Evolutionary conservation across 2,888 invertebrate genomes (phyloP), one percentile per base, ranked within the genome.

Genomic region (Sclerodermus sp.): DNA sequence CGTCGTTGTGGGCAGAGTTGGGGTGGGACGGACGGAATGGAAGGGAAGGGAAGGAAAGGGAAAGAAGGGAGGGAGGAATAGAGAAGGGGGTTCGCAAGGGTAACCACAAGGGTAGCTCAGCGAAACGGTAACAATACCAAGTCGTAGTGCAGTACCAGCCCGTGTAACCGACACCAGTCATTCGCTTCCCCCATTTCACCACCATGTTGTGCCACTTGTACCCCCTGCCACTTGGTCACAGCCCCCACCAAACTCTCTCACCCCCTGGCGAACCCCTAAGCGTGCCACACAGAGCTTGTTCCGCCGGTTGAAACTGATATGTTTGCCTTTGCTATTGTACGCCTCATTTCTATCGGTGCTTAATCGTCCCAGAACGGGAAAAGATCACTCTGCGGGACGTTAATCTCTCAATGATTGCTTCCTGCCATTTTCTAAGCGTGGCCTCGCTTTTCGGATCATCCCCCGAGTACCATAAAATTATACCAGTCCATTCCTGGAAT

Each of bases 111-210:
- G 53, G 57, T 46, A 51, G 43, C 44, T 4, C 34, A 4, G 34
- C 10, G 10, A n/a, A n/a, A n/a, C n/a, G 34, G 34, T 12, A 34
- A 34, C 34, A n/a, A 13, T 62, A 55, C 49, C 23, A 23, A 23
- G 23, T 23, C 23, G 4, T 23, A 8, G 23, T 48, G 62, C 63
- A 69, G 70, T 74, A 69, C 73, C 75, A 74, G 73, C 66, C 69
- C 57, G 69, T 75, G 75, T 74, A 74, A 75, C 73, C 66, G 74
- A 75, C 73, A 74, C 75, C 75, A 71, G 73, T 70, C 73, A 70
- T 71, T 73, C 68, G 69, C 66, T 61, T 66, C 65, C 69, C 65
- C 60, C 57, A 52, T 62, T 71, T 66, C 65, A 66, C 66, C 67
- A 66, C 70, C 67, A 70, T 73, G 69, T 69, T 64, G 64, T 70